phyloP scores from a whole-genome alignment of 1,140 invertebrate genomes.

The Micrasema minimum region DNA sequence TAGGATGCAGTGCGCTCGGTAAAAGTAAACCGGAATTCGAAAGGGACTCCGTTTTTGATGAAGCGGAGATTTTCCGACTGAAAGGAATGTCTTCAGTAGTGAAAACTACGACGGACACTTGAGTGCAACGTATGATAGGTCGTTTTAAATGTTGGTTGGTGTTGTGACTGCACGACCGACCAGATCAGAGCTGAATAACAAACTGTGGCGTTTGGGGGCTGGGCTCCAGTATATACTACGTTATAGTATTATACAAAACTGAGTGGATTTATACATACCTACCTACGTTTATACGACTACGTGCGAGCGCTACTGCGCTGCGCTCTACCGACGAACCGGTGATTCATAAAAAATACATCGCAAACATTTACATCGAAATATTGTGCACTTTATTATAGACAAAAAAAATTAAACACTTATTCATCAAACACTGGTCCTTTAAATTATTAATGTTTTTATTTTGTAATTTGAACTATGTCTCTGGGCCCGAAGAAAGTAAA shows the following conservation, averaged over 20 bases:
- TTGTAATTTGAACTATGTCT: no score
- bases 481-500: no score
- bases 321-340: not conserved
- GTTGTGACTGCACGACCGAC: not conserved
- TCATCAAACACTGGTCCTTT: no score
- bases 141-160: not conserved
- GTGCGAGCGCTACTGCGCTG: not conserved
- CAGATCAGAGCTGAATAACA: not conserved
- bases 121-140: not conserved
- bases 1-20: constrained; percentile 17
- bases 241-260: not conserved
- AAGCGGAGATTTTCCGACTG: constrained; percentile 13
- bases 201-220: constrained; percentile 10
- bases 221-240: not conserved
- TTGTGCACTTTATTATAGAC: no score
- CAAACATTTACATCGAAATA: no score
- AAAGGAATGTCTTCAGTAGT: constrained; percentile 1
- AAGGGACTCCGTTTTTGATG: constrained; percentile 36
- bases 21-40: not conserved
- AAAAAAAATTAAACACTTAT: no score
- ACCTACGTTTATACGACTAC: no score
- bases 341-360: no score
- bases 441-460: no score
- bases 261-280: not conserved
- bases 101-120: constrained; percentile 6